A percentile compares a stretch with the other conserved stretches of the same genome.
Conservation (phyloP, 2,797 vertebrate species). For the Hippopotamyrus pictus region DNA sequence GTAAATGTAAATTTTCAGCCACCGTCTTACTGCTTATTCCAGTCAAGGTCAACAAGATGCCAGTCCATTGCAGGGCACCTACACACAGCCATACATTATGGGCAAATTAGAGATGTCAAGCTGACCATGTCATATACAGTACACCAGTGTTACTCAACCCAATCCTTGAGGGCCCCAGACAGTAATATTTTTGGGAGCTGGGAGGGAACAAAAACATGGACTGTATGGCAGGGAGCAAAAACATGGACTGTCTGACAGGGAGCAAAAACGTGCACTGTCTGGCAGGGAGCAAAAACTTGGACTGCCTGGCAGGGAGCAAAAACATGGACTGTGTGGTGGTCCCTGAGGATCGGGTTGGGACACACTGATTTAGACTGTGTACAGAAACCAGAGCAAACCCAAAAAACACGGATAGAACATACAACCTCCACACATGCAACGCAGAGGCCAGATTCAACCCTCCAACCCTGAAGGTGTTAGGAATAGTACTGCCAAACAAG, state of each 20-base stretch:
- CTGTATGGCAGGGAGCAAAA: not conserved
- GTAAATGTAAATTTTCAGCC: not conserved
- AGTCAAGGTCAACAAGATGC: not conserved
- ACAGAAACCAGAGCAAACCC: not conserved
- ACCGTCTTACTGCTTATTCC: not conserved
- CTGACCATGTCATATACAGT: not conserved
- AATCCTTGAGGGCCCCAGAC: not conserved
- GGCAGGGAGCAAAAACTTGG: not conserved
- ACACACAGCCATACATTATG: not conserved
- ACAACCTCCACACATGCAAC: not conserved
- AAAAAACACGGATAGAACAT: not conserved
- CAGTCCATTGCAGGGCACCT: not conserved
- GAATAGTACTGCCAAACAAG: not conserved
- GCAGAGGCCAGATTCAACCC: not conserved
- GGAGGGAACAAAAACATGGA: not conserved
- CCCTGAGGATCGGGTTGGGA: not conserved
- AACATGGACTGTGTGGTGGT: not conserved
- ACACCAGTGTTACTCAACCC: not conserved
- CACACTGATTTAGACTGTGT: not conserved
- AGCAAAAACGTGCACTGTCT: not conserved
- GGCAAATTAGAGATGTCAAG: not conserved
- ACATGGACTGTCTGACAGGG: not conserved
- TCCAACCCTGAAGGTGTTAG: not conserved
- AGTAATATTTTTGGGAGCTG: not conserved
- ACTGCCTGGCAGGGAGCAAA: not conserved